These are phyloP conservation scores for Andrena cerasifolii DNA, from an alignment of 1,140 invertebrate genomes.

Conservation along the genomic window DNA sequence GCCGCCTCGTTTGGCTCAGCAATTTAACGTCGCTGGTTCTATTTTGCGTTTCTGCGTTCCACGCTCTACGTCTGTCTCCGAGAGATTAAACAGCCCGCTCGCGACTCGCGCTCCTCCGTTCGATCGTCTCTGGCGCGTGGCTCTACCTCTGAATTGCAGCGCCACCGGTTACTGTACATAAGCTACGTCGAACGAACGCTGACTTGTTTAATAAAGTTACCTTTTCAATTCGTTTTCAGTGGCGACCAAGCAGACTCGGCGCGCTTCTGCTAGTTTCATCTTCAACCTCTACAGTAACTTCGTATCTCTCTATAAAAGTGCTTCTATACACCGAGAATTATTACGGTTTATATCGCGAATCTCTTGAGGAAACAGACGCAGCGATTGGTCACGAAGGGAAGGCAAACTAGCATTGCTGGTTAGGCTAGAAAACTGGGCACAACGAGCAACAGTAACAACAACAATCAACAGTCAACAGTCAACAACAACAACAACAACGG, in stretches of 20 bases:
- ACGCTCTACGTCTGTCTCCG: slow-evolving; percentile 9
- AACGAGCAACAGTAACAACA: slow-evolving; percentile 57
- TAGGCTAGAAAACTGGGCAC: slow-evolving; percentile 40
- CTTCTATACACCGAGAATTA: too few species aligned
- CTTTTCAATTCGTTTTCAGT: too few species aligned
- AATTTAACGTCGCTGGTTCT: slow-evolving; percentile 5
- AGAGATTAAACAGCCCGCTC: slow-evolving; percentile 17
- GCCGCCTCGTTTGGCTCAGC: slow-evolving; percentile 43
- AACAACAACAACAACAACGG: slow-evolving; percentile 46
- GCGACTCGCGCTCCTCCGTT: neutral
- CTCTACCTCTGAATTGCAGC: too few species aligned
- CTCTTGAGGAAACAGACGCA: slow-evolving; percentile 31
- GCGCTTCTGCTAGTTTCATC: too few species aligned
- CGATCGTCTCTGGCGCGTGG: neutral
- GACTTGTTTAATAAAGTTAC: too few species aligned
- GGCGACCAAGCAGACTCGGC: too few species aligned
- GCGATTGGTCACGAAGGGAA: neutral
- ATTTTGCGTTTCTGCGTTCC: slow-evolving; percentile 4
- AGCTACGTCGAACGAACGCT: too few species aligned
- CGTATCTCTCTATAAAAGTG: too few species aligned
- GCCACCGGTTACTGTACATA: too few species aligned
- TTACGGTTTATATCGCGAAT: too few species aligned
- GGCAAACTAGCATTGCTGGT: slow-evolving; percentile 32
- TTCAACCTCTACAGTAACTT: too few species aligned
- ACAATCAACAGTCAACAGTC: slow-evolving; percentile 26